These are phyloP conservation scores for Coptodon rendalli DNA, from an alignment of 2,113 vertebrate species.

Conservation along the genomic window DNA sequence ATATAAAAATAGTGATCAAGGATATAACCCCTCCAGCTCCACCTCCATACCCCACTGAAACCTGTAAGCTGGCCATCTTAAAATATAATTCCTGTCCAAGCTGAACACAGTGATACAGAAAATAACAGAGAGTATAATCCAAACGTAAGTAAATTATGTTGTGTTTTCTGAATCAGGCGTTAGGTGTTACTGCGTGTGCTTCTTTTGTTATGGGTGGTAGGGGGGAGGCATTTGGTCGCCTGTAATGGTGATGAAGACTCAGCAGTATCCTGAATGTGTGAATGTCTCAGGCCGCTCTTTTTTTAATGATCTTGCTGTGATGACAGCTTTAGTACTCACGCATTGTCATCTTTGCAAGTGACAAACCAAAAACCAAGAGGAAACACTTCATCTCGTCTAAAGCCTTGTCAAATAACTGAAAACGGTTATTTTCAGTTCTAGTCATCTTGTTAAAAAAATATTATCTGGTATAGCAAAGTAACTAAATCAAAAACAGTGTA, in stretches of 20 bases:
- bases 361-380: not conserved
- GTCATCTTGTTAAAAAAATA: not conserved
- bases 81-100: not conserved
- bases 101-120: not conserved
- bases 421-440: not conserved
- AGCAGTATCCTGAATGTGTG: not conserved
- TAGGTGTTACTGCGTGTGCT: not conserved
- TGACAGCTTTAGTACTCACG: not conserved
- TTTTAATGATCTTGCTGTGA: not conserved
- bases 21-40: not conserved
- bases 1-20: not conserved
- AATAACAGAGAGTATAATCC: not conserved
- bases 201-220: not conserved
- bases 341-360: not conserved
- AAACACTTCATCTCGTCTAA: not conserved
- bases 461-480: not conserved
- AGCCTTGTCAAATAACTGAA: not conserved
- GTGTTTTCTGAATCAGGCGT: not conserved
- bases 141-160: not conserved
- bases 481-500: not conserved
- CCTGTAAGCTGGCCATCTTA: not conserved
- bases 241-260: not conserved
- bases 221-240: not conserved
- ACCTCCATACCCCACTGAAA: not conserved
- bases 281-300: not conserved